These are phyloP conservation scores for Plagiodera versicolora DNA, from an alignment of 2,888 invertebrate genomes.

Conservation along the genomic window DNA sequence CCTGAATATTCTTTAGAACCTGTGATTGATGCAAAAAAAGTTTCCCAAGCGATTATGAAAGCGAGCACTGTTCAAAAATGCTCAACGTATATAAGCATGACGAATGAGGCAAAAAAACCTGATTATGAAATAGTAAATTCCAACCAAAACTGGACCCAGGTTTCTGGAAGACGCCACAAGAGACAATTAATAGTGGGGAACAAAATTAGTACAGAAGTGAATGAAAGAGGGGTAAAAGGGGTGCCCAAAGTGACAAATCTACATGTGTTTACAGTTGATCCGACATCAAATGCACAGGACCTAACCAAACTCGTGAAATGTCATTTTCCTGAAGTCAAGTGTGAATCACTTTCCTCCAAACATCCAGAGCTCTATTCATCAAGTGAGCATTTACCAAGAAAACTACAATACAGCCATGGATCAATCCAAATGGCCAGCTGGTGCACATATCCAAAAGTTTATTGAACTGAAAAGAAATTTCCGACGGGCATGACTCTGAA, in stretches of 20 bases:
- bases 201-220: conserved; percentile 4
- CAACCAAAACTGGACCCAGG: neutral
- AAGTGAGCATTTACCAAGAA: neutral
- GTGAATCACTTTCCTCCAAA: conserved; percentile 7
- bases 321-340: conserved; percentile 10
- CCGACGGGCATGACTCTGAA: neutral
- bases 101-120: neutral
- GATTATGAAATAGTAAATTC: neutral
- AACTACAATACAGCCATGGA: neutral
- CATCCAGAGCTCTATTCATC: conserved; percentile 9
- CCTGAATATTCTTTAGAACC: neutral
- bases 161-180: neutral
- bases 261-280: conserved; percentile 13
- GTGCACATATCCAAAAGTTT: neutral
- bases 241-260: conserved; percentile 3
- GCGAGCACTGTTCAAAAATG: neutral
- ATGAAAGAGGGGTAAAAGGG: conserved; percentile 9
- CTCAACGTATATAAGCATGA: neutral
- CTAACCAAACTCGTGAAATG: neutral
- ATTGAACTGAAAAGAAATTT: conserved; percentile 1
- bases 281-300: neutral
- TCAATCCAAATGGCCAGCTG: neutral
- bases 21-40: neutral
- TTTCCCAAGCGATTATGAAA: neutral
- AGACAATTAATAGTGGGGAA: neutral